Base-by-base conservation (phyloP, 2,888 invertebrate genomes). In the Chaetoderma sp. region DNA sequence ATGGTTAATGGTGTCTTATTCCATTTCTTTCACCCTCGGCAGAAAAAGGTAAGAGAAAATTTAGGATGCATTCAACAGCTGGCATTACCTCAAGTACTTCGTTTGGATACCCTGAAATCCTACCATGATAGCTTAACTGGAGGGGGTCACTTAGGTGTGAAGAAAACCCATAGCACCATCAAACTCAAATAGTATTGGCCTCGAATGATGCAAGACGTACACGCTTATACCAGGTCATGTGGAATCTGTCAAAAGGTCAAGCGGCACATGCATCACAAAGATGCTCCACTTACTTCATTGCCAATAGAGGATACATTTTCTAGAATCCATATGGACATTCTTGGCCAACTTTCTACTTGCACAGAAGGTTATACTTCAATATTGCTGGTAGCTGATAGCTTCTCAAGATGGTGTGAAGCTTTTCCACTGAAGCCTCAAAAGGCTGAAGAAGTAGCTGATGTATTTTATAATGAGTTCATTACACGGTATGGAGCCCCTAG, bases 81-180 rank as follows among this genome's bases (percentile, higher is more conserved):
- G 8, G 56, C 18, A 42, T 10, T 55, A 33, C 63, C 63, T n/a
- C 4, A 18, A 8, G n/a, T 27, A 10, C 25, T 63, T 16, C 5
- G 60, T 10, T 4, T 16, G 25, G 59, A 60, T 25, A 39, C 54
- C n/a, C 27, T 63, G 21, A 16, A 8, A 10, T 21, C 32, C 4
- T 63, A 60, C 33, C 59, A 63, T 49, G 63, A 63, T 32, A 42
- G 21, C 6, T 10, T 13, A 36, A n/a, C 39, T 13, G 39, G 39
- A 13, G 39, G 28, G 21, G 21, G 36, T 23, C 52, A 65, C 28
- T 30, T 47, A 16, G 61, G 61, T 16, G 23, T 39, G 13, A 28
- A 61, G n/a, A 55, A 54, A 23, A 56, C 61, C 4, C 55, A 56
- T 27, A 16, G 39, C 18, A 8, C 27, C 5, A 33, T 61, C 4